Conservation (phyloP, 2,888 invertebrate genomes). For the Parasteatoda lunata region DNA sequence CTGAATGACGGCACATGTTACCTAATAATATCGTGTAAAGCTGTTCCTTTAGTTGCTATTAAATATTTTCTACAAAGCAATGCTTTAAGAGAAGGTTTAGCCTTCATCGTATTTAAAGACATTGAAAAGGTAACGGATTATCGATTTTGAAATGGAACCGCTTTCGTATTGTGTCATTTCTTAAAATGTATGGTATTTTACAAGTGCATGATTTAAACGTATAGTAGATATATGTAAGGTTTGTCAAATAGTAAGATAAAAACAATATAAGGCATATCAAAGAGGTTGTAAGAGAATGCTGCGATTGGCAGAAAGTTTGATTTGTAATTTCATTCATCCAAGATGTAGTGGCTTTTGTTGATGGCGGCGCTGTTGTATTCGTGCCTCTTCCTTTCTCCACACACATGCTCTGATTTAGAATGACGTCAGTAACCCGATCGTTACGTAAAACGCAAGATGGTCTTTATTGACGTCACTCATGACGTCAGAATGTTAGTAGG, state of each 20-base stretch:
- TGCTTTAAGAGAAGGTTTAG: too few species aligned
- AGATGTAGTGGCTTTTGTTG: conserved; percentile 60
- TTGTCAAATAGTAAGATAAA: too few species aligned
- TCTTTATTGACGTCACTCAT: conserved; percentile 63
- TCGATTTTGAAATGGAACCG: not conserved
- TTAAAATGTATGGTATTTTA: not conserved
- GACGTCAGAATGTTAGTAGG: conserved; percentile 60
- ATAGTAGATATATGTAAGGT: too few species aligned
- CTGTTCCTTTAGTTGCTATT: too few species aligned
- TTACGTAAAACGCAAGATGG: conserved; percentile 61
- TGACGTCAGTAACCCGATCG: conserved; percentile 67
- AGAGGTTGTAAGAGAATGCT: conserved; percentile 5
- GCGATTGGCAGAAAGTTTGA: conserved; percentile 50
- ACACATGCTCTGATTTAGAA: conserved; percentile 39
- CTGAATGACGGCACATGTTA: too few species aligned
- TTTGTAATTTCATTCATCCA: conserved; percentile 63
- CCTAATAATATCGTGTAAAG: too few species aligned
- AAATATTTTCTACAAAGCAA: too few species aligned
- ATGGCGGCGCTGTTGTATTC: conserved; percentile 35
- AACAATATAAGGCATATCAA: not conserved
- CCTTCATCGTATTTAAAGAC: not conserved
- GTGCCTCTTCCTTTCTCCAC: conserved; percentile 37
- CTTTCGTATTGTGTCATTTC: not conserved
- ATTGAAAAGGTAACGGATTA: not conserved
- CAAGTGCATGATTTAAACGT: not conserved